These are phyloP conservation scores for Melanotaenia boesemani DNA, from an alignment of 2,797 vertebrate species.

Conservation along the genomic window DNA sequence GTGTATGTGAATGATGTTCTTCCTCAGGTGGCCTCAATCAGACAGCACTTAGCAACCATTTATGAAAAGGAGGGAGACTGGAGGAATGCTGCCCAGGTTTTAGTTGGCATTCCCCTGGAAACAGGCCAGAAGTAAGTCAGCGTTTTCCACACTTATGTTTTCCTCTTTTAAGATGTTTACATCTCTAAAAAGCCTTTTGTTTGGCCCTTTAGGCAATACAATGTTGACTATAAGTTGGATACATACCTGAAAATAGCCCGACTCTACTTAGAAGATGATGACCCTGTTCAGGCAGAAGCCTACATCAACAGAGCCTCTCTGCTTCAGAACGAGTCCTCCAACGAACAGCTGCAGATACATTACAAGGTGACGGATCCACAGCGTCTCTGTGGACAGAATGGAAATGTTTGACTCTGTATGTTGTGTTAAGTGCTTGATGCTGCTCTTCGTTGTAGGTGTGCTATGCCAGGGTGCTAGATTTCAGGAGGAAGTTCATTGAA, in stretches of 20 bases:
- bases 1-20: neutral
- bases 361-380: slow-evolving; percentile 87
- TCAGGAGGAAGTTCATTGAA: slow-evolving; percentile 98
- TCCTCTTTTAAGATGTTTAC: neutral
- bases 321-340: slow-evolving; percentile 98
- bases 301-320: slow-evolving; percentile 98
- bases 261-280: slow-evolving; percentile 96
- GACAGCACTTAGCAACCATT: slow-evolving; percentile 97
- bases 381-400: too few relatives aligned
- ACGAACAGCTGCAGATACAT: slow-evolving; percentile 98
- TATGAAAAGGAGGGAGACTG: slow-evolving; percentile 99
- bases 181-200: neutral
- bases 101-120: slow-evolving; percentile 98
- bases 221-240: slow-evolving; percentile 98
- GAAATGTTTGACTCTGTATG: too few relatives aligned
- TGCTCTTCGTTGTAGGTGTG: slow-evolving; percentile 86
- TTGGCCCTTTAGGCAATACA: slow-evolving; percentile 90
- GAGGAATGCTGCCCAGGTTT: slow-evolving; percentile 97
- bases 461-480: slow-evolving; percentile 97
- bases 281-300: slow-evolving; percentile 97
- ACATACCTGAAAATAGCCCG: slow-evolving; percentile 98
- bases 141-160: neutral
- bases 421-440: neutral
- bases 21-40: slow-evolving; percentile 95
- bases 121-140: slow-evolving; percentile 95